Conservation (phyloP, 2,888 invertebrate species). For the Amphipoea oculea region DNA sequence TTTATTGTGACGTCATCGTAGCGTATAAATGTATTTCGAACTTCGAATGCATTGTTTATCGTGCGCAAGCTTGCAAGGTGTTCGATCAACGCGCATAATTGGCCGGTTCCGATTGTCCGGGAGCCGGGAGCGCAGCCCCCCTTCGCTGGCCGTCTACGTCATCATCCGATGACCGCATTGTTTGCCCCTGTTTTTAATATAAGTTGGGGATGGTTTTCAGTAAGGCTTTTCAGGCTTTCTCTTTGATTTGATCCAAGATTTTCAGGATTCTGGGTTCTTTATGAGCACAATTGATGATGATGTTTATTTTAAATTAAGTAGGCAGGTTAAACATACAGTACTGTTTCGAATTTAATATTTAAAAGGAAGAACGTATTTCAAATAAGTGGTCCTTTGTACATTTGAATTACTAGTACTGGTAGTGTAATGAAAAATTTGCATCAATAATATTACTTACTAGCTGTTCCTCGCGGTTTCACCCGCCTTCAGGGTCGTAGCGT, state of each 20-base stretch:
- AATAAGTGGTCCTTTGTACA: not conserved
- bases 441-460: not conserved
- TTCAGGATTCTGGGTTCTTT: not conserved
- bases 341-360: not conserved
- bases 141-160: conserved; percentile 56
- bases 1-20: conserved; percentile 22
- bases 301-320: not conserved
- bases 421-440: too few relatives aligned
- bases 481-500: not conserved
- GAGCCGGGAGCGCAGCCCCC: conserved; percentile 62
- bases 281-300: not conserved
- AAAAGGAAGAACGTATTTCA: not conserved
- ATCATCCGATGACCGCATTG: conserved; percentile 64
- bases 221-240: not conserved
- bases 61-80: conserved; percentile 81
- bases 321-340: not conserved
- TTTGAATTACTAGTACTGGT: not conserved
- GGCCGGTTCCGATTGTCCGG: conserved; percentile 83
- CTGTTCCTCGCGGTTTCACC: not conserved
- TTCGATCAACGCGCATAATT: conserved; percentile 83
- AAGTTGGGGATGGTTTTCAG: not conserved
- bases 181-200: conserved; percentile 56
- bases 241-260: not conserved
- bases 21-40: conserved; percentile 43
- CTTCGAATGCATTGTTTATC: conserved; percentile 52